These are phyloP conservation scores for Eulemur mongoz DNA, from an alignment of 2,797 vertebrate genomes.

Conservation along the genomic window DNA sequence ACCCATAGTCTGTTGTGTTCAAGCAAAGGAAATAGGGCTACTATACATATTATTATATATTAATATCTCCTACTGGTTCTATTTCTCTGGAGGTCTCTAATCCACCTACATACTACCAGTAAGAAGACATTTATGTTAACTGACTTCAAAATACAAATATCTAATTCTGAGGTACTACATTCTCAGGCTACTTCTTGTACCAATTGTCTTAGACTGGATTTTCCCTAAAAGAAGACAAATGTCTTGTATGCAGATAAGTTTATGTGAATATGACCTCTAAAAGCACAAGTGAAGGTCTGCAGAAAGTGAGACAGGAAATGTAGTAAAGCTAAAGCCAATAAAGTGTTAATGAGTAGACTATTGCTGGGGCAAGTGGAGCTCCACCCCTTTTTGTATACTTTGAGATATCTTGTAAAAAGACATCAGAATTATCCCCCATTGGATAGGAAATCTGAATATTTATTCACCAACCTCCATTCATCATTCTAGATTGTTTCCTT, in stretches of 20 bases:
- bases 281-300: neutral
- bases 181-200: neutral
- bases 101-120: neutral
- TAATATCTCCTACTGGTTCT: neutral
- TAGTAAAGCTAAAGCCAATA: neutral
- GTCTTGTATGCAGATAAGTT: neutral
- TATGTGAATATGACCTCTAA: neutral
- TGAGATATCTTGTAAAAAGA: neutral
- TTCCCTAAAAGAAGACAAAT: neutral
- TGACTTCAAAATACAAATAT: neutral
- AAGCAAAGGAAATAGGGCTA: neutral
- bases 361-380: neutral
- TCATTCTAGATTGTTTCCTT: neutral
- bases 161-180: neutral
- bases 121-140: neutral
- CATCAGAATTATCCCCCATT: neutral
- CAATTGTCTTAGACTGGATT: neutral
- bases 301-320: neutral
- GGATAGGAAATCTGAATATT: neutral
- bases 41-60: neutral
- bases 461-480: neutral
- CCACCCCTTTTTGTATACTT: neutral
- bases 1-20: neutral
- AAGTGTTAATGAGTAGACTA: neutral
- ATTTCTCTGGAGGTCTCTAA: neutral